phyloP scores from a whole-genome alignment of 2,888 invertebrate genomes.

The Caenorhabditis becei region DNA sequence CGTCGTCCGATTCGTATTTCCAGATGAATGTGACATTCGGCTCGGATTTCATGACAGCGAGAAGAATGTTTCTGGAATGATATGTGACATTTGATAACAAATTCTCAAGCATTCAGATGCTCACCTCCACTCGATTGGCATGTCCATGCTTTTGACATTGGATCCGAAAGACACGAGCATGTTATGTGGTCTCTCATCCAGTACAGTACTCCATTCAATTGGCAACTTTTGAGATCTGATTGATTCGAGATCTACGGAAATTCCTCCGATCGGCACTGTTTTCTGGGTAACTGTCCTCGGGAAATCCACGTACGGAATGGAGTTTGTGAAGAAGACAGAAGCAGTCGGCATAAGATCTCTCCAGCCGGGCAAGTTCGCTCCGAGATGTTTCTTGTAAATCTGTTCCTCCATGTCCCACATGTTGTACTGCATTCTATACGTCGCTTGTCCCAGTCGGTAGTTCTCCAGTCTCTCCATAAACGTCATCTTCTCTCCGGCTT shows the following conservation, averaged over 20 bases:
- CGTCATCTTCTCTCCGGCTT: slow-evolving; percentile 37
- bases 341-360: slow-evolving; percentile 48
- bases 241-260: slow-evolving; percentile 54
- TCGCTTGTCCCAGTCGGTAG: slow-evolving; percentile 9
- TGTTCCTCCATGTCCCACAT: slow-evolving; percentile 29
- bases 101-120: no score
- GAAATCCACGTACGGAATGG: slow-evolving; percentile 64
- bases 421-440: not conserved
- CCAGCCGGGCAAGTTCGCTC: slow-evolving; percentile 11
- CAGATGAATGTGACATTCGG: slow-evolving; percentile 62
- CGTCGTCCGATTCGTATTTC: slow-evolving; percentile 56
- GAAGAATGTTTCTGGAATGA: slow-evolving; percentile 17
- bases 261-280: slow-evolving; percentile 64
- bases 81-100: no score
- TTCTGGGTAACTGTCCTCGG: slow-evolving; percentile 57
- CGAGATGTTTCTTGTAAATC: slow-evolving; percentile 9
- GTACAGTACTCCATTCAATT: slow-evolving; percentile 29
- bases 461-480: slow-evolving; percentile 35
- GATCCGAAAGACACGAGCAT: slow-evolving; percentile 53
- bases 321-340: slow-evolving; percentile 58
- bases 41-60: slow-evolving; percentile 25
- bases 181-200: slow-evolving; percentile 27
- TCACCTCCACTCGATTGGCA: slow-evolving; percentile 39
- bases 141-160: slow-evolving; percentile 36
- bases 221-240: slow-evolving; percentile 29